These are phyloP conservation scores for Prosopocoilus inquinatus DNA, from an alignment of 2,888 invertebrate genomes.

Conservation along the genomic window DNA sequence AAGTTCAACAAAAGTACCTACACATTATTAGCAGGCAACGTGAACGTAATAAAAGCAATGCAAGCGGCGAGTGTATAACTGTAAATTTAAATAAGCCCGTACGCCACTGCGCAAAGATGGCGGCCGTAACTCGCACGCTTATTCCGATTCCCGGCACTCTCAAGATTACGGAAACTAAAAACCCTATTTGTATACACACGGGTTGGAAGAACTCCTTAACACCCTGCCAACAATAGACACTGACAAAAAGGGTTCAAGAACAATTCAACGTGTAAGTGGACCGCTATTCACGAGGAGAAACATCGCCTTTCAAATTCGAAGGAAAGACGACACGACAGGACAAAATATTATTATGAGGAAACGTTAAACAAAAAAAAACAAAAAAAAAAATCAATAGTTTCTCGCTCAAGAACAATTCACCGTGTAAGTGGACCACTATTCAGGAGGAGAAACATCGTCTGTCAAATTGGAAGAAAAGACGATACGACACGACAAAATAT, in stretches of 20 bases:
- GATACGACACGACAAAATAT: too few species aligned
- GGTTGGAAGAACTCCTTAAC: slow-evolving; percentile 3
- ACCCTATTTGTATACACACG: slow-evolving; percentile 11
- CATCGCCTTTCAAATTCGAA: not conserved
- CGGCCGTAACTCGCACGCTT: slow-evolving; percentile 1
- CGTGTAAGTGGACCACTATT: not conserved
- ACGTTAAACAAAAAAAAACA: too few species aligned
- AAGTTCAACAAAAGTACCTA: too few species aligned
- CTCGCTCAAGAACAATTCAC: not conserved
- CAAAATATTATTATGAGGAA: too few species aligned
- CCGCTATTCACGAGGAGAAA: not conserved
- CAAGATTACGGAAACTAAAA: slow-evolving; percentile 6
- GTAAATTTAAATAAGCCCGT: too few species aligned
- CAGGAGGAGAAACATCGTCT: not conserved
- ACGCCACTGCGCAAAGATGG: too few species aligned
- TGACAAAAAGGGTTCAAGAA: not conserved
- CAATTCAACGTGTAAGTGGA: not conserved
- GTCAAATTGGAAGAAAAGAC: too few species aligned
- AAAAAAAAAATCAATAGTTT: too few species aligned
- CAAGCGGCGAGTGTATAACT: too few species aligned
- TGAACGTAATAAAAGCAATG: too few species aligned
- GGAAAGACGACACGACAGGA: too few species aligned
- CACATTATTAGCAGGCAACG: too few species aligned
- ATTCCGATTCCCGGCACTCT: slow-evolving; percentile 2
- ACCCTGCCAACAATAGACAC: not conserved